Percentiles rank a stretch among this genome's conserved stretches.
Conservation (phyloP, 1,140 invertebrate species). For the Lethocerus indicus region DNA sequence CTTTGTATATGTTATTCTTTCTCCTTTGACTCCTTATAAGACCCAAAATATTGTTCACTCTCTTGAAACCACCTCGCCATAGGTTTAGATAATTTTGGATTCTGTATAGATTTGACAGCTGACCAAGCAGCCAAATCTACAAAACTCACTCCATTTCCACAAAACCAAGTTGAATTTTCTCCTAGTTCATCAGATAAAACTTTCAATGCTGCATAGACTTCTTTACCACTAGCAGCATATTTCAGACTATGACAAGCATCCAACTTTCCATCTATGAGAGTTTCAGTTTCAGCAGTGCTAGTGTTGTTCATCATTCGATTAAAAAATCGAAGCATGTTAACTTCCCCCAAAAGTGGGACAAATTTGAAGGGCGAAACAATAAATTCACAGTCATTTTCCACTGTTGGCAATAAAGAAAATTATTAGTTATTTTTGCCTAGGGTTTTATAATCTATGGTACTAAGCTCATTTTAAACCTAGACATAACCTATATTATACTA, state of each 20-base stretch:
- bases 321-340: constrained; percentile 7
- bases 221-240: neutral
- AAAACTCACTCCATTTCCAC: neutral
- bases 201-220: neutral
- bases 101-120: constrained; percentile 2
- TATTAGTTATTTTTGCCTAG: neutral
- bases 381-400: neutral
- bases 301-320: no score
- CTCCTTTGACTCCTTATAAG: neutral
- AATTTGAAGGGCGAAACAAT: constrained; percentile 6
- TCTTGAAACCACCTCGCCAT: neutral
- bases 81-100: neutral
- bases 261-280: constrained; percentile 1
- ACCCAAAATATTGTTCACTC: neutral
- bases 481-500: neutral
- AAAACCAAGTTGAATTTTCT: constrained; percentile 3
- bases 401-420: neutral
- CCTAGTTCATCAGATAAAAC: neutral
- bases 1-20: neutral
- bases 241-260: constrained; percentile 3
- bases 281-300: neutral
- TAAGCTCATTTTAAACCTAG: neutral
- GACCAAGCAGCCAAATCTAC: constrained; percentile 9
- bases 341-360: constrained; percentile 3
- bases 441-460: neutral